Percentiles rank a stretch among this genome's conserved stretches.
Conservation (phyloP, 1,140 invertebrate species). For the Lordiphosa mommai region DNA sequence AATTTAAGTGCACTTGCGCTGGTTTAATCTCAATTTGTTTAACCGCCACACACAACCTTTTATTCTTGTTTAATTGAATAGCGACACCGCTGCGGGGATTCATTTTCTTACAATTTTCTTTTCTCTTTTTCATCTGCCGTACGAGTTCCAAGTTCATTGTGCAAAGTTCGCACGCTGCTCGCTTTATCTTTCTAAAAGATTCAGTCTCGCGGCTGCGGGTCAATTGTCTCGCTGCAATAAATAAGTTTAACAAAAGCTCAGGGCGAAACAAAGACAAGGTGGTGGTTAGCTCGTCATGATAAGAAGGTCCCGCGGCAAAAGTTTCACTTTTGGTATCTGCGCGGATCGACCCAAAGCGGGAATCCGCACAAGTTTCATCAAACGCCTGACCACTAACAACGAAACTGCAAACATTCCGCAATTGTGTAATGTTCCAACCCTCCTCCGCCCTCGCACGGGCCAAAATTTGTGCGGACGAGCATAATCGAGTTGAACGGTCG, state of each 20-base stretch:
- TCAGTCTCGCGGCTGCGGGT: constrained; percentile 3
- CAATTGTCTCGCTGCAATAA: constrained; percentile 36
- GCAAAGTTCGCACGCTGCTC: constrained; percentile 48
- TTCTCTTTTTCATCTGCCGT: constrained; percentile 19
- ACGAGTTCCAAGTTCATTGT: constrained; percentile 60
- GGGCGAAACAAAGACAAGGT: constrained; percentile 26
- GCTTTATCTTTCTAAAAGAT: constrained; percentile 37
- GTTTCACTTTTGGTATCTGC: constrained; percentile 44
- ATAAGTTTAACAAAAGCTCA: constrained; percentile 23
- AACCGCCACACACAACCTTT: neutral
- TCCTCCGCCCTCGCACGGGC: neutral
- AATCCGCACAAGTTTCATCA: constrained; percentile 1
- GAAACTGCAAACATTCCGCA: constrained; percentile 1
- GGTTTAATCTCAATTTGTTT: too few species aligned
- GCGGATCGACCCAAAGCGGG: constrained; percentile 13
- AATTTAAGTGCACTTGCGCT: too few species aligned
- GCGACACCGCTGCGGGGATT: neutral
- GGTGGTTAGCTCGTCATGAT: constrained; percentile 25
- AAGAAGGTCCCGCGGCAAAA: constrained; percentile 29
- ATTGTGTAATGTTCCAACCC: constrained; percentile 39
- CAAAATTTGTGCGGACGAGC: constrained; percentile 12
- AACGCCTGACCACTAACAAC: constrained; percentile 15
- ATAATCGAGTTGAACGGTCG: constrained; percentile 31
- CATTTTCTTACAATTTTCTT: constrained; percentile 1
- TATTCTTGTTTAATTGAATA: constrained; percentile 8